Percentiles rank a stretch among this genome's conserved stretches.
Conservation (phyloP, 1,140 invertebrate genomes). For the Pectinophora gossypiella region DNA sequence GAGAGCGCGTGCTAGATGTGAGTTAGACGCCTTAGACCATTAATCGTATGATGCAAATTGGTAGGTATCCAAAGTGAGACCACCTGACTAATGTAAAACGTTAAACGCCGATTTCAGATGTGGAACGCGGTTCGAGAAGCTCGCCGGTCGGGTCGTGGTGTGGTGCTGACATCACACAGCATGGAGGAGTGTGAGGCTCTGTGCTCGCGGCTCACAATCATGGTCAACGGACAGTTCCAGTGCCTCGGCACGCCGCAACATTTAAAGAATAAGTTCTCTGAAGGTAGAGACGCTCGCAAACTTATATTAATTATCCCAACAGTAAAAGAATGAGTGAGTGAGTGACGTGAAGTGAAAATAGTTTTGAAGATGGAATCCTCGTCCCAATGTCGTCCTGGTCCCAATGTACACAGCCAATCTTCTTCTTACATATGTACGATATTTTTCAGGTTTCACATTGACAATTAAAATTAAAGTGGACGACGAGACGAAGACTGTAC, state of each 20-base stretch:
- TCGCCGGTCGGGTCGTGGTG: constrained; percentile 77
- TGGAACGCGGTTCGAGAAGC: constrained; percentile 83
- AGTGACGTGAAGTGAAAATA: too few species aligned
- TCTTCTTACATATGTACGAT: too few species aligned
- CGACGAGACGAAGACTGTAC: constrained; percentile 5
- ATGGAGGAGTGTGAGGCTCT: constrained; percentile 91
- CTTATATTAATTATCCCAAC: too few species aligned
- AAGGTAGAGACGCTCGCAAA: too few species aligned
- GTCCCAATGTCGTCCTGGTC: not conserved
- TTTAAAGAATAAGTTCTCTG: constrained; percentile 79
- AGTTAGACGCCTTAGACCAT: too few species aligned
- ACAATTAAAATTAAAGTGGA: constrained; percentile 49
- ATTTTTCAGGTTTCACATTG: constrained; percentile 53
- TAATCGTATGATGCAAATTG: too few species aligned
- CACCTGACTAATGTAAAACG: too few species aligned
- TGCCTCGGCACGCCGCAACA: constrained; percentile 81
- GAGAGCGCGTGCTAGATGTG: too few species aligned
- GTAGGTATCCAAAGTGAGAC: too few species aligned
- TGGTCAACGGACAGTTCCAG: constrained; percentile 87
- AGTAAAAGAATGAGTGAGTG: too few species aligned
- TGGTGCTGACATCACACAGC: constrained; percentile 84
- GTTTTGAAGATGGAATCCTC: too few species aligned
- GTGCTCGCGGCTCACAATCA: constrained; percentile 87
- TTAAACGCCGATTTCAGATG: constrained; percentile 66
- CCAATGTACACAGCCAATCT: too few species aligned